A percentile compares a stretch with the other conserved stretches of the same genome.
Conservation (phyloP, 2,113 vertebrate genomes). For the Planiliza haematocheilus region DNA sequence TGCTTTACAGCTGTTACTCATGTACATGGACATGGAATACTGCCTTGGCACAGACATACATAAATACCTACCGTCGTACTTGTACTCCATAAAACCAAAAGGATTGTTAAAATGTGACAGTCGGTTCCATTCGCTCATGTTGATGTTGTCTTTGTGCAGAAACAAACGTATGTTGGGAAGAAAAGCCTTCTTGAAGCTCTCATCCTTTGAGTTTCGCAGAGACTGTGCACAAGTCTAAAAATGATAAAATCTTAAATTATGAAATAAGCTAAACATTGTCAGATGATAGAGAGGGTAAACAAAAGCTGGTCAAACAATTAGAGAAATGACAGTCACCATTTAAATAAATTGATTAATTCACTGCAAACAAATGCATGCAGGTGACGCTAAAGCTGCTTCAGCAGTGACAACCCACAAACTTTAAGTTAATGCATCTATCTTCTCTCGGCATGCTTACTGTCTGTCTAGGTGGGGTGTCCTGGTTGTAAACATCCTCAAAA, state of each 20-base stretch:
- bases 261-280: not conserved
- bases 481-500: slow-evolving; percentile 77
- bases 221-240: slow-evolving; percentile 83
- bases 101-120: slow-evolving; percentile 90
- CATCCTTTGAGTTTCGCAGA: slow-evolving; percentile 78
- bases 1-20: too few relatives aligned
- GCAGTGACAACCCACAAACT: too few relatives aligned
- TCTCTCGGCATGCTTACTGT: slow-evolving; percentile 52
- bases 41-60: too few relatives aligned
- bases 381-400: not conserved
- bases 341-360: too few relatives aligned
- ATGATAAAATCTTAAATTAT: not conserved
- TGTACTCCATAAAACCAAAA: slow-evolving; percentile 89
- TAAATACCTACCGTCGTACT: slow-evolving; percentile 76
- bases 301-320: too few relatives aligned
- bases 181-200: slow-evolving; percentile 79
- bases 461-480: slow-evolving; percentile 42
- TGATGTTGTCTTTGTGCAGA: slow-evolving; percentile 83
- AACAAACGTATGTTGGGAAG: slow-evolving; percentile 87
- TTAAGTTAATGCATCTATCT: accelerated
- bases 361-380: too few relatives aligned
- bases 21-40: too few relatives aligned
- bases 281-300: not conserved
- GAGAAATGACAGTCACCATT: too few relatives aligned
- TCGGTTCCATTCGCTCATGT: slow-evolving; percentile 84